These are phyloP conservation scores for Barypeithes pellucidus DNA, from an alignment of 2,888 invertebrate species.

Conservation along the genomic window DNA sequence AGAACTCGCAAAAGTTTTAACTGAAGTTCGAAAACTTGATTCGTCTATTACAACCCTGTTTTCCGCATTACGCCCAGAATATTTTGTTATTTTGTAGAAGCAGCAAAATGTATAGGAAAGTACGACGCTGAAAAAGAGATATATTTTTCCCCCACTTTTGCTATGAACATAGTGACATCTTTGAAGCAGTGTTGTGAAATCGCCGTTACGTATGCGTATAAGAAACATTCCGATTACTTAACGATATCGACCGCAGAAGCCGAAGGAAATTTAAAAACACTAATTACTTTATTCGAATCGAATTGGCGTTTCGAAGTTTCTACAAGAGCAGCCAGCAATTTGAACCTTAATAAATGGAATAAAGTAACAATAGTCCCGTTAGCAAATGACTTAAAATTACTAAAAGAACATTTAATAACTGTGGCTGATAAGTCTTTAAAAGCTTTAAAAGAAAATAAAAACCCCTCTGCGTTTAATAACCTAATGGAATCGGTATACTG, in stretches of 20 bases:
- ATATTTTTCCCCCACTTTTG: conserved; percentile 55
- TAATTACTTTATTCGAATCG: conserved; percentile 52
- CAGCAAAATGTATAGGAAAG: conserved; percentile 50
- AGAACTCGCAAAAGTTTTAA: conserved; percentile 48
- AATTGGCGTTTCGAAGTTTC: conserved; percentile 53
- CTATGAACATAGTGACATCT: conserved; percentile 57
- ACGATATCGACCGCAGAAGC: conserved; percentile 51
- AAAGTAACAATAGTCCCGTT: conserved; percentile 54
- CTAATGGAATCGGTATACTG: conserved; percentile 57
- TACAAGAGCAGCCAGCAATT: conserved; percentile 43
- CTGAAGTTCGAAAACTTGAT: conserved; percentile 42
- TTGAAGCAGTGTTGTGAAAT: conserved; percentile 59
- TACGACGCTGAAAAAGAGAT: conserved; percentile 55
- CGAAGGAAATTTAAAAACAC: conserved; percentile 56
- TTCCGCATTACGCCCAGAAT: conserved; percentile 38
- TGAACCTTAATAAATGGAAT: conserved; percentile 56
- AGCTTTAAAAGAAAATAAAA: conserved; percentile 29
- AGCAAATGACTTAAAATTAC: conserved; percentile 51
- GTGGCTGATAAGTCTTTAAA: conserved; percentile 25
- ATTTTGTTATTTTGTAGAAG: conserved; percentile 42
- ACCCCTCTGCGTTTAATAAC: conserved; percentile 36
- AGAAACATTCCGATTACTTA: conserved; percentile 49
- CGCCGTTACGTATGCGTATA: conserved; percentile 48
- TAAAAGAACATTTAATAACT: conserved; percentile 45
- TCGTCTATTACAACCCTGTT: conserved; percentile 35